phyloP scores from a whole-genome alignment of 1,140 invertebrate genomes.

The Maniola jurtina region DNA sequence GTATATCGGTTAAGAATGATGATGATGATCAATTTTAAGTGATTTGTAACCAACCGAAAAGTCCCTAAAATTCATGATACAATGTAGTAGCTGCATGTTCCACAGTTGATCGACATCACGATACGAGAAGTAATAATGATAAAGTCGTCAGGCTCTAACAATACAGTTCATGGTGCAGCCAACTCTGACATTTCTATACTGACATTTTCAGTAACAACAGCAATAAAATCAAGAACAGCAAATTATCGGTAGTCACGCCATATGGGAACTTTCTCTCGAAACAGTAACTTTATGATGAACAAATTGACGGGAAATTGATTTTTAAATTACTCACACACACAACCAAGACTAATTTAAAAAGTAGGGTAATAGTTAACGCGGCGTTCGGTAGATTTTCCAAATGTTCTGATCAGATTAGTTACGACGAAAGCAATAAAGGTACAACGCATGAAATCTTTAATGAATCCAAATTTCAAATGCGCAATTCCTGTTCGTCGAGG shows the following conservation, averaged over 20 bases:
- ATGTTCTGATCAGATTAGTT: background rate
- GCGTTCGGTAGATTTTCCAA: background rate
- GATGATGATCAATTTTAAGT: no score
- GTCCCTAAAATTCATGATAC: no score
- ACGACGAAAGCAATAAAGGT: background rate
- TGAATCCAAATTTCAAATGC: no score
- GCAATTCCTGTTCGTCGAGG: no score
- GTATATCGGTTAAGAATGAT: no score
- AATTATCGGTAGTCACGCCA: slow-evolving; percentile 37
- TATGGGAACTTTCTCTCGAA: slow-evolving; percentile 26
- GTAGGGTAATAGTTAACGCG: slow-evolving; percentile 6
- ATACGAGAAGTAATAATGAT: slow-evolving; percentile 5
- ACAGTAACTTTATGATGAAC: slow-evolving; percentile 23
- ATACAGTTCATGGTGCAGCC: slow-evolving; percentile 20
- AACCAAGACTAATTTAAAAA: slow-evolving; percentile 21
- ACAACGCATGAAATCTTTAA: no score
- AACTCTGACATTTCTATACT: slow-evolving; percentile 28
- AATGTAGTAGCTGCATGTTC: no score
- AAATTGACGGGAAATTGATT: slow-evolving; percentile 26
- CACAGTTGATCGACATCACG: no score
- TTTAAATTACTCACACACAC: slow-evolving; percentile 19
- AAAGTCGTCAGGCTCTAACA: slow-evolving; percentile 23
- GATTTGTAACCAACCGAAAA: no score
- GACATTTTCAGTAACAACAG: slow-evolving; percentile 28
- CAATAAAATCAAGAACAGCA: slow-evolving; percentile 40